Evolutionary conservation across 2,113 vertebrate genomes (phyloP), one percentile per base, ranked within the genome.

Genomic region (Tonatia bakeri): DNA sequence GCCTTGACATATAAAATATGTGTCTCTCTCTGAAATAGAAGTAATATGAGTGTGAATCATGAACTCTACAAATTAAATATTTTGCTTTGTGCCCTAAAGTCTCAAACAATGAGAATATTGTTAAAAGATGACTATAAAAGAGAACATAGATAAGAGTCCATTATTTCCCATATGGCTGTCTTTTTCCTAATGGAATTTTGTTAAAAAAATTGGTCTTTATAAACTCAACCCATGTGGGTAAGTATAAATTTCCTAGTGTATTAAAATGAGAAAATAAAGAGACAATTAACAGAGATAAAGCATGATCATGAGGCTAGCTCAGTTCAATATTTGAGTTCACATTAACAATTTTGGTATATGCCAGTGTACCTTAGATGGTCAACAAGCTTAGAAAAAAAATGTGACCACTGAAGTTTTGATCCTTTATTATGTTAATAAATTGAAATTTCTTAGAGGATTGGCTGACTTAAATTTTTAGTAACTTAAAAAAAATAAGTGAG

Each of bases 91-190:
- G 28, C 20, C n/a, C 59, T 84, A 50, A 81, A 73, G 14, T 85
- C 31, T 81, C 47, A 86, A 87, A 81, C 38, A 90, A 95, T 70
- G 85, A 92, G 20, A 85, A 67, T 81, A 77, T 88, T 94, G 72
- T 93, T 85, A 92, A 84, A 90, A 69, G 5, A 87, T 61, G 43
- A 67, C 19, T 26, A 87, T 65, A 36, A 43, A 83, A 67, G 16
- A 81, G 31, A 90, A 14, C 5, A 73, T 19, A 45, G 43, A 64
- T 76, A 40, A 81, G 56, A 76, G 31, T 83, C 38, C 31, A 90
- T 84, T 87, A 92, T 76, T 95, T 93, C 36, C 16, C 67, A 95
- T 92, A 45, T 76, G 26, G 75, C 59, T 70, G 3, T 16, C 11
- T 59, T 90, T 97, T 83, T 33, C 22, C n/a, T 72, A 22, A 52